Conservation (phyloP, 2,888 invertebrate species). For the Cephus runcator region DNA sequence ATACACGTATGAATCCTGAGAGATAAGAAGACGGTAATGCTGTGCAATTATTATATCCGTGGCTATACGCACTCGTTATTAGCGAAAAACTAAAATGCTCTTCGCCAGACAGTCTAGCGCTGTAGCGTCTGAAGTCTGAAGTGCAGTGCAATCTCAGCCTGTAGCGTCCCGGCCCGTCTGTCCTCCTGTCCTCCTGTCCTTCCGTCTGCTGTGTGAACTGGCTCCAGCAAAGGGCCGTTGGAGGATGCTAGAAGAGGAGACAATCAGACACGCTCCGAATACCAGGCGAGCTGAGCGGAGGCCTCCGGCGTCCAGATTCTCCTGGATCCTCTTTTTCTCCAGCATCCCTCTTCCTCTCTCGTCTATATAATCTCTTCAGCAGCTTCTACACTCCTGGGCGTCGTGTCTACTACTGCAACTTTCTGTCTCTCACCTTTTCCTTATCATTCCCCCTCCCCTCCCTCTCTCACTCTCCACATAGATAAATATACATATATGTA, state of each 20-base stretch:
- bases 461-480: background rate
- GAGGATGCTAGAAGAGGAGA: conserved; percentile 21
- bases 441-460: conserved; percentile 1
- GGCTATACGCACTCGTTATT: background rate
- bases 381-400: background rate
- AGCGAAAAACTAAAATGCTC: background rate
- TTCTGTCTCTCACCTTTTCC: conserved; percentile 10
- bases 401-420: conserved; percentile 1
- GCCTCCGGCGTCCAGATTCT: conserved; percentile 14
- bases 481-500: background rate
- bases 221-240: conserved; percentile 4
- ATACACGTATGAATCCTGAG: background rate
- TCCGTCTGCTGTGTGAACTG: background rate
- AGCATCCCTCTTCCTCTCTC: conserved; percentile 8
- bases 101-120: background rate
- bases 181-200: background rate
- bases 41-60: background rate
- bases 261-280: conserved; percentile 33
- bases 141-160: background rate
- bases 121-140: background rate
- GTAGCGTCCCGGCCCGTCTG: background rate
- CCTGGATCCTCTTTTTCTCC: conserved; percentile 2
- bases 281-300: conserved; percentile 12
- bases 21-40: background rate
- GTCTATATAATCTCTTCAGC: background rate